These are phyloP conservation scores for Samia ricini DNA, from an alignment of 1,140 invertebrate genomes.

Conservation along the genomic window DNA sequence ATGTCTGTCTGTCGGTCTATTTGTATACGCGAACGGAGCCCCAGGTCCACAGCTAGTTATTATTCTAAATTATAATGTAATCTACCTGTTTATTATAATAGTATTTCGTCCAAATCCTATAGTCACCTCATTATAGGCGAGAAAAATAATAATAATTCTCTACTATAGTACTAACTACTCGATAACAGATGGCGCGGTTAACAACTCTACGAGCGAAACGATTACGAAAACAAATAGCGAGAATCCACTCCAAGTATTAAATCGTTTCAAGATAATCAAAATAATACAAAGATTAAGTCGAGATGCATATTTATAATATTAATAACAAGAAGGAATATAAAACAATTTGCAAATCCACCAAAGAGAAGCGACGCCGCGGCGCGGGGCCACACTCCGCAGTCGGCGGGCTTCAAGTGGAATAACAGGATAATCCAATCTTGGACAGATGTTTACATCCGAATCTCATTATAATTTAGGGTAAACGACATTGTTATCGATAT, in stretches of 20 bases:
- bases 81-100: too few relatives aligned
- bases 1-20: too few relatives aligned
- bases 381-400: not conserved
- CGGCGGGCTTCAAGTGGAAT: constrained; percentile 29
- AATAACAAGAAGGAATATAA: not conserved
- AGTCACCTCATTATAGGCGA: too few relatives aligned
- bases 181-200: not conserved
- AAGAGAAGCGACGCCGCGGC: too few relatives aligned
- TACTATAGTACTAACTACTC: not conserved
- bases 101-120: too few relatives aligned
- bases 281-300: constrained; percentile 3
- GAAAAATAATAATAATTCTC: too few relatives aligned
- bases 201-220: too few relatives aligned
- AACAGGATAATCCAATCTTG: constrained; percentile 52
- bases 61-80: too few relatives aligned
- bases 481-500: constrained; percentile 13
- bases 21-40: too few relatives aligned
- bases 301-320: not conserved
- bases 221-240: not conserved
- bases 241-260: not conserved
- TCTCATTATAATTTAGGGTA: constrained; percentile 41
- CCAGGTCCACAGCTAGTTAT: too few relatives aligned
- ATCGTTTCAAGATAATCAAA: not conserved
- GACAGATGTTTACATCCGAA: constrained; percentile 50
- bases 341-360: not conserved